Percentiles rank a stretch among this genome's conserved stretches.
Conservation (phyloP, 2,888 invertebrate species). For the Pseudanteris insignis region DNA sequence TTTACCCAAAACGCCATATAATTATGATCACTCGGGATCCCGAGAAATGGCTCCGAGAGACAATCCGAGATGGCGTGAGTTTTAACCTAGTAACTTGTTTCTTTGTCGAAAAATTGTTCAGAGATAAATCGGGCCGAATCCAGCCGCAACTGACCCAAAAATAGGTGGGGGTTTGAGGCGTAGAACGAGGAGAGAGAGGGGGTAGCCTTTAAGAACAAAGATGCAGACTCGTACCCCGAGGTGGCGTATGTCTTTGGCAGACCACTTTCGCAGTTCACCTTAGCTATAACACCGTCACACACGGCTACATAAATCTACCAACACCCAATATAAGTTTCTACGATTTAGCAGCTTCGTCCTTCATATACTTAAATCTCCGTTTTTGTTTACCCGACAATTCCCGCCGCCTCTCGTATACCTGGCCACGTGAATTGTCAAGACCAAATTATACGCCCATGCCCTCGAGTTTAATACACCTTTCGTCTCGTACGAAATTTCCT, state of each 20-base stretch:
- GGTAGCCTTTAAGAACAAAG: constrained; percentile 27
- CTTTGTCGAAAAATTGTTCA: constrained; percentile 28
- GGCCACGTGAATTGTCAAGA: constrained; percentile 35
- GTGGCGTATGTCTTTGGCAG: constrained; percentile 34
- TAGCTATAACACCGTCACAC: constrained; percentile 37
- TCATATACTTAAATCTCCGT: constrained; percentile 27
- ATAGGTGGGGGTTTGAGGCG: constrained; percentile 1
- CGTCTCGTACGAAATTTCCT: no score
- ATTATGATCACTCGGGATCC: constrained; percentile 1
- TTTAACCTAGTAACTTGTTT: constrained; percentile 31
- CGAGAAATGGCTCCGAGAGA: constrained; percentile 6
- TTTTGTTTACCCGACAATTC: constrained; percentile 29
- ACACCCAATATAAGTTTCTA: constrained; percentile 48
- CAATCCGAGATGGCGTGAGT: constrained; percentile 15
- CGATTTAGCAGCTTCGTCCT: constrained; percentile 35
- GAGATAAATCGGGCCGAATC: constrained; percentile 11
- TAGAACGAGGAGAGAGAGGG: not conserved
- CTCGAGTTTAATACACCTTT: no score
- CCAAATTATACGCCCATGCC: constrained; percentile 19
- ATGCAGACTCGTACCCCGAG: constrained; percentile 29
- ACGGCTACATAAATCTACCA: constrained; percentile 53
- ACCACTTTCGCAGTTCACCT: constrained; percentile 26
- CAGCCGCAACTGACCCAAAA: constrained; percentile 22
- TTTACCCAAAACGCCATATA: not conserved
- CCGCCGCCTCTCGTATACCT: constrained; percentile 37